Evolutionary conservation across 1,140 invertebrate genomes (phyloP), one percentile per base, ranked within the genome.

Genomic region (Hypsibius dujardini): DNA sequence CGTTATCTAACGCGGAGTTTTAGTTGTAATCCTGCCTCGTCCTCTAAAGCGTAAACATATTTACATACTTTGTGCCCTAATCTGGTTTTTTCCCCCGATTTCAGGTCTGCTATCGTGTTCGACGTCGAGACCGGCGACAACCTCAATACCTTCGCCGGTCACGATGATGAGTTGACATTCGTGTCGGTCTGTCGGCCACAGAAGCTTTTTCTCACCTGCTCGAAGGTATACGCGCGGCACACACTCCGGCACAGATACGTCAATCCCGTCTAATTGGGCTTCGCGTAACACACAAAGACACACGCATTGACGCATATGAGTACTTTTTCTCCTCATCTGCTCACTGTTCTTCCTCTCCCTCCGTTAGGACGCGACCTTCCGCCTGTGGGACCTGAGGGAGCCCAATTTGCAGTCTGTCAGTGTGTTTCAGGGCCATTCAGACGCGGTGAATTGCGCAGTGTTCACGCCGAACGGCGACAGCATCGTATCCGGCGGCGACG

Each of bases 371-470:
- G 94, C 90, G 14, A 98, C 95, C 2, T 98, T 99, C 80, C 83
- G 95, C 56, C 82, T 98, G 14, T 98, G 94, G 93, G 95, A 98
- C 81, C 94, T 98, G 78, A 83, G 95, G 73, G 94, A 95, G 78
- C 84, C 89, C 1, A 92, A 92, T 77, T 45, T 67, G 45, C 90
- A 94, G 78, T 93, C 90, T 1, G 93, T 96, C 46, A 95, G 92
- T 1, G 95, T 98, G 1, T 98, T 97, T 80, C 94, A 98, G 81
- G 95, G 94, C 56, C 95, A 98, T 80, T 93, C 91, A 28, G 92
- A 97, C 91, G 89, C 91, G 74, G 95, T 98, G 0, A 98, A 92
- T 1, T 94, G 92, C 74, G 93, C 94, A 12, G 89, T 94, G 59
- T 98, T 98, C 80, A 89, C 92, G 12, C 62, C 62, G 0, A 84